These are phyloP conservation scores for Enteromius thamalakanensis DNA, from an alignment of 2,797 vertebrate species.

Conservation along the genomic window DNA sequence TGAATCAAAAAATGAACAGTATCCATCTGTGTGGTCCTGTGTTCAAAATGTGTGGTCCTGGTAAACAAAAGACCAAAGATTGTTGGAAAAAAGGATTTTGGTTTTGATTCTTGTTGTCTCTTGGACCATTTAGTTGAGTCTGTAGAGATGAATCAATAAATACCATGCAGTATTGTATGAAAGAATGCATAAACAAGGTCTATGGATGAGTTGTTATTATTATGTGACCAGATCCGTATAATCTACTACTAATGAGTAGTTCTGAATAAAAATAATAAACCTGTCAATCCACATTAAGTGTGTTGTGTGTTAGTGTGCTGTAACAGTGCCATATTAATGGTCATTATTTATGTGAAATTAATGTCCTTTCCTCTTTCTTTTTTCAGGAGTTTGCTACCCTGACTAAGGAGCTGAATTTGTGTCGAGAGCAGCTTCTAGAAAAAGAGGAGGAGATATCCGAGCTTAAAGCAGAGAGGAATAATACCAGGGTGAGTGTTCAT, in stretches of 20 bases:
- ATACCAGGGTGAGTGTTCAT: conserved; percentile 84
- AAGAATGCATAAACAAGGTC: background rate
- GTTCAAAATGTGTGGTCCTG: conserved; percentile 14
- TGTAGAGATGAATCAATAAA: background rate
- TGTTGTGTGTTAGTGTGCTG: background rate
- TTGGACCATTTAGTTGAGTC: background rate
- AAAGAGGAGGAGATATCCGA: conserved; percentile 98
- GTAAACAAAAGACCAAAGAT: conserved; percentile 4
- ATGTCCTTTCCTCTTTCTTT: conserved; percentile 23
- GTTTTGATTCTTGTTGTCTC: conserved; percentile 6
- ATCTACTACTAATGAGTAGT: background rate
- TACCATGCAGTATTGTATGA: background rate
- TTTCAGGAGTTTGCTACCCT: conserved; percentile 92
- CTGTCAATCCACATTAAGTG: background rate
- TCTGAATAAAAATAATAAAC: background rate
- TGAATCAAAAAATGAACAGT: background rate
- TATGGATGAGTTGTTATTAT: too few species aligned
- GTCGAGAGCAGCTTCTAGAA: conserved; percentile 93
- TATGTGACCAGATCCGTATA: background rate
- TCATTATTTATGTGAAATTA: too few species aligned
- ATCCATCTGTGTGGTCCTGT: conserved; percentile 8
- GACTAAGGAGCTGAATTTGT: conserved; percentile 92
- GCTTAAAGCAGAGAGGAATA: conserved; percentile 97
- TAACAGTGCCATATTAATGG: background rate
- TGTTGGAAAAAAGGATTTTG: conserved; percentile 1